A percentile compares a stretch with the other conserved stretches of the same genome.
phyloP scores from a whole-genome alignment of 2,797 vertebrate genomes.

The Simalia tracyae region DNA sequence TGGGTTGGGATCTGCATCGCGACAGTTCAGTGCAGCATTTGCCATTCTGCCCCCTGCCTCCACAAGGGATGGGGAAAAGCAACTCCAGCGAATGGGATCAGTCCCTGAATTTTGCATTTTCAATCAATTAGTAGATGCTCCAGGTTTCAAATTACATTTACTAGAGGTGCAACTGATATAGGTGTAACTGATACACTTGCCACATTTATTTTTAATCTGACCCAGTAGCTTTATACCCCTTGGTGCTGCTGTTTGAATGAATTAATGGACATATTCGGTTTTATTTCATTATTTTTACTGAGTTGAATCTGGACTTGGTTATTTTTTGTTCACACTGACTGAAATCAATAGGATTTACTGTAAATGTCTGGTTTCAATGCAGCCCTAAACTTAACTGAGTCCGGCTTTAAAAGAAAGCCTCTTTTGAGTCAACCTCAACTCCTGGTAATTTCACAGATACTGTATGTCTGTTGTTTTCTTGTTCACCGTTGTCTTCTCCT shows the following conservation, averaged over 20 bases:
- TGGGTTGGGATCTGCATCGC: neutral
- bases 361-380: too few species aligned
- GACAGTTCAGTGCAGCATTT: neutral
- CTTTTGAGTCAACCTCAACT: neutral
- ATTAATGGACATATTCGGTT: neutral
- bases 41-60: too few species aligned
- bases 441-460: neutral
- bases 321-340: neutral
- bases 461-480: neutral
- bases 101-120: too few species aligned
- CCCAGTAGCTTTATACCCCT: neutral
- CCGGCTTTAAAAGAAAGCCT: neutral
- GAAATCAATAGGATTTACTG: neutral
- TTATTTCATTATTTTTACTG: neutral
- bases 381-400: too few species aligned
- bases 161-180: too few species aligned
- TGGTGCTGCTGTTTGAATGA: neutral
- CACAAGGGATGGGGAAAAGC: too few species aligned
- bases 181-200: too few species aligned
- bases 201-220: constrained; percentile 5
- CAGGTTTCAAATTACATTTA: too few species aligned
- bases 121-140: too few species aligned
- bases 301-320: neutral
- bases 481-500: too few species aligned
- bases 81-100: too few species aligned